Evolutionary conservation across 2,797 vertebrate genomes (phyloP), one percentile per base, ranked within the genome.

Genomic region (Menidia menidia): DNA sequence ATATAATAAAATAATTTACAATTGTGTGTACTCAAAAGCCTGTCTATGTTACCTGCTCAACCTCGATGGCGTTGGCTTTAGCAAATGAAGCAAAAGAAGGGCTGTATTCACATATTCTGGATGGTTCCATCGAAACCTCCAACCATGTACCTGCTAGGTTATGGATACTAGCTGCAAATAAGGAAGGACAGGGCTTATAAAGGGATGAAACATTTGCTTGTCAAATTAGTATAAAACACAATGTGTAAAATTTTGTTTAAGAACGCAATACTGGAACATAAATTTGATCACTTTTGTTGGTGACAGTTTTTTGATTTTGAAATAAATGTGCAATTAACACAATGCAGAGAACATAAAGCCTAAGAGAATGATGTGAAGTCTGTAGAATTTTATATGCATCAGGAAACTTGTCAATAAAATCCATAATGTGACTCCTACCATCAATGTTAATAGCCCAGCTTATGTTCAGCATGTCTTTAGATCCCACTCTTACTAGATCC

Each of bases 371-470:
- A 12, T 44, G 18, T 10, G 25, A 59, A 2, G 8, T 16, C 1
- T 10, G 44, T 18, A 35, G 13, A 53, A 18, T 16, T 51, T 25
- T 30, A 71, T 54, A 9, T 8, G 1, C 11, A 54, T n/a, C 10
- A 2, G 7, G 6, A 2, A 45, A 74, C 42, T n/a, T 19, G 3
- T 66, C 31, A 64, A 32, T 43, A 64, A 30, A 13, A 55, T 42
- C 8, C 69, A 57, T 52, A 14, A 47, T 13, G 19, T 42, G 6
- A 65, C 15, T 86, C 88, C 77, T 85, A 96, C 95, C 89, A 61
- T 97, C 94, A 73, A 92, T 79, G 33, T 87, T 89, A 64, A 97
- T 81, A 25, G 82, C 85, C 96, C 95, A 96, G 74, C 90, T 94
- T 80, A 96, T 80, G 54, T 94, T 92, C 55, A 92, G 18, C 43